These are phyloP conservation scores for Hucho hucho DNA, from an alignment of 2,113 vertebrate species.

Conservation along the genomic window DNA sequence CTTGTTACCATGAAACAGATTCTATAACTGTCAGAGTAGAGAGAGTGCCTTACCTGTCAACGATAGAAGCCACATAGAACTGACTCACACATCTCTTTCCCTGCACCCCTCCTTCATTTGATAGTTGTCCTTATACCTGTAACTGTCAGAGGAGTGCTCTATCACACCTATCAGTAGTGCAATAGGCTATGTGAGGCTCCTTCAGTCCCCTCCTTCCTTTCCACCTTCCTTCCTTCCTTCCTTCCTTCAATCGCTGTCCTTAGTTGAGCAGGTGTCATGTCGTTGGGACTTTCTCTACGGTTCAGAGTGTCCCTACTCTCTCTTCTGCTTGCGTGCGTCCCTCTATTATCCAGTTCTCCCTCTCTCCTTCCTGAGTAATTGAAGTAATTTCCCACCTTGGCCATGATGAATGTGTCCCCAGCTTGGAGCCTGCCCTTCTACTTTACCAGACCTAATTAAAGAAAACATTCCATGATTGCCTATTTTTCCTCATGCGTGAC, in stretches of 20 bases:
- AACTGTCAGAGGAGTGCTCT: no score
- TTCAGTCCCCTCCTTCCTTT: no score
- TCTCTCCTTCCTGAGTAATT: conserved; percentile 87
- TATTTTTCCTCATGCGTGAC: conserved; percentile 99
- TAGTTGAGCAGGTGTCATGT: conserved; percentile 38
- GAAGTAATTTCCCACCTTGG: conserved; percentile 99
- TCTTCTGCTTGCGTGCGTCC: conserved; percentile 68
- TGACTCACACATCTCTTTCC: no score
- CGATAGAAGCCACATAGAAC: neutral
- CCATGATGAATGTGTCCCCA: conserved; percentile 98
- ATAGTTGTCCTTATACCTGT: no score
- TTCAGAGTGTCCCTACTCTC: conserved; percentile 44
- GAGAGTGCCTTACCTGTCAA: neutral
- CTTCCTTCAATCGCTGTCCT: conserved; percentile 13
- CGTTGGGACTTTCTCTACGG: conserved; percentile 37
- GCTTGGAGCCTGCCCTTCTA: conserved; percentile 89
- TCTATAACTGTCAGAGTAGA: neutral
- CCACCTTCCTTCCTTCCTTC: neutral
- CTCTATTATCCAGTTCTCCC: conserved; percentile 73
- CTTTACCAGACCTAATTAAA: conserved; percentile 99
- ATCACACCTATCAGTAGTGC: neutral
- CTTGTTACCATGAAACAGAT: neutral
- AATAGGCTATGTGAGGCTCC: neutral
- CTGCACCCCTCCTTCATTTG: no score
- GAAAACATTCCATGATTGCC: conserved; percentile 99